Evolutionary conservation across 1,140 invertebrate species (phyloP), one percentile per base, ranked within the genome.

Genomic region (Maniola jurtina): DNA sequence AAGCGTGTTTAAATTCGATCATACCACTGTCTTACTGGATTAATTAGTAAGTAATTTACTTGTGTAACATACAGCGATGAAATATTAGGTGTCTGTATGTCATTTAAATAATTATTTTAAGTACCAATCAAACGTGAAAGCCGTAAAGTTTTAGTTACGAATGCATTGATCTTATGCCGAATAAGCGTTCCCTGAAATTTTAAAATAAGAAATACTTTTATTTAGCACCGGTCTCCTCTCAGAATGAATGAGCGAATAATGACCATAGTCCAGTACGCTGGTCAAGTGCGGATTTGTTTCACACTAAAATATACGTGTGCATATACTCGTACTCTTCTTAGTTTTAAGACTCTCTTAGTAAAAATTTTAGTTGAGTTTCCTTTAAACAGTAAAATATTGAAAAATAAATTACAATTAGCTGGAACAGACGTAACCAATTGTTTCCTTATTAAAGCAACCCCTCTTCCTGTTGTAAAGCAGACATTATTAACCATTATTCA

Each of bases 371-470:
- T 25, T 42, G 13, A 8, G 15, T 58, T 45, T 61, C 59, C 38
- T 10, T 14, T 67, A 57, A 67, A 34, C 42, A 61, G 61, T 55
- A 50, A 56, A 45, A 50, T 61, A 48, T 38, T 59, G 42, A 62
- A 67, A 67, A 67, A 66, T 58, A 57, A 68, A 54, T 52, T 58
- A 69, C 64, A 72, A 66, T 67, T 72, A 70, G 36, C 65, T 64
- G 67, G 70, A 73, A 66, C 58, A 70, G 68, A 64, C 74, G 59
- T 66, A 70, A 74, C 75, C 61, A 72, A 75, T 77, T 68, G 71
- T 64, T 77, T 77, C 75, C 75, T 77, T 68, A 77, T 77, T 77
- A 77, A 63, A 63, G 61, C 66, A 45, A 61, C 73, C 68, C 71
- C 68, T 65, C 73, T 75, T 77, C 75, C 75, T 75, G 72, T 77